Evolutionary conservation across 2,888 invertebrate genomes (phyloP), one percentile per base, ranked within the genome.

Genomic region (Chrysotoxum bicinctum): DNA sequence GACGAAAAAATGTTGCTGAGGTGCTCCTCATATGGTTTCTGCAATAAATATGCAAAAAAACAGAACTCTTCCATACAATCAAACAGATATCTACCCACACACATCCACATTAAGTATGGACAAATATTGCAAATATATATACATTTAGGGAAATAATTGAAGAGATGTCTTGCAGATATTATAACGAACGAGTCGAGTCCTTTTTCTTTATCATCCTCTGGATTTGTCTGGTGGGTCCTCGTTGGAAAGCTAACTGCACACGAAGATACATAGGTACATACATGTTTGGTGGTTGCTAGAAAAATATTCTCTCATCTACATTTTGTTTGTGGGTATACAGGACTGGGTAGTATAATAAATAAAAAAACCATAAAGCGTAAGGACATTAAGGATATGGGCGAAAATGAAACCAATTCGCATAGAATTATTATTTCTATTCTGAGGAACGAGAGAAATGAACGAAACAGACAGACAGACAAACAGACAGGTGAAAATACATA

Each of bases 341-440:
- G 43, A 50, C 73, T 37, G 32, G 35, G 19, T 21, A 80, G 76
- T 74, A 81, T 69, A 81, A 85, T 85, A 81, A 81, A 85, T 76
- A 85, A 85, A 85, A 45, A 85, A 45, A 64, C 76, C 73, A 80
- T 85, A 81, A 81, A 76, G 81, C 76, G 77, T 85, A 85, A 85
- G 81, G 77, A 81, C 77, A 81, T 85, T 76, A 80, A 76, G 81
- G 76, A 85, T 76, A 81, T 80, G 73, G 80, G 85, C 76, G 62
- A 85, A 85, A 85, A 85, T 85, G 85, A 85, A 85, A 85, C 85
- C 85, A 85, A 85, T 85, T 81, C 81, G 73, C 81, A 85, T 85
- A 73, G 76, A 85, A 85, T 81, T 85, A 77, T 81, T 77, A 81
- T 85, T 85, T 81, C 73, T 74, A 77, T 85, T 77, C 76, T 50